These are phyloP conservation scores for Drosophila kanapiae DNA, from an alignment of 1,140 invertebrate species.

Conservation along the genomic window DNA sequence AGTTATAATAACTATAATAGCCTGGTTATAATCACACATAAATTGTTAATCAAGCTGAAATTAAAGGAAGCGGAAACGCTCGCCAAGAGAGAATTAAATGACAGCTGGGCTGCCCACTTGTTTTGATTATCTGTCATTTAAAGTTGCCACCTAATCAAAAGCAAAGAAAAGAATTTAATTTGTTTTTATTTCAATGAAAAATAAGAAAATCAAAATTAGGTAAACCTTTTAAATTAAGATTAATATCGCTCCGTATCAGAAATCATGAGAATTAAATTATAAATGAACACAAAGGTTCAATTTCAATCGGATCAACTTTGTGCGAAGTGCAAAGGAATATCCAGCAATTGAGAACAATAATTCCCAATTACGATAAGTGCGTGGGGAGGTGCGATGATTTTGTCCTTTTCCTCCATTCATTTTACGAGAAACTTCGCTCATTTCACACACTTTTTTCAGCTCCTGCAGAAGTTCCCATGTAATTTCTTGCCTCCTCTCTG, in stretches of 20 bases:
- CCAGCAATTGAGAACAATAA: slow-evolving; percentile 25
- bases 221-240: neutral
- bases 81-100: neutral
- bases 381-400: neutral
- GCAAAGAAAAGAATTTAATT: too few species aligned
- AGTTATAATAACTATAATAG: neutral
- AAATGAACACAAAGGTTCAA: slow-evolving; percentile 2
- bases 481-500: slow-evolving; percentile 19
- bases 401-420: neutral
- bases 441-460: slow-evolving; percentile 44
- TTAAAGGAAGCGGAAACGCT: neutral
- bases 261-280: slow-evolving; percentile 10
- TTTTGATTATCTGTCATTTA: too few species aligned
- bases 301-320: slow-evolving; percentile 5
- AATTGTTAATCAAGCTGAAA: neutral
- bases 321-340: slow-evolving; percentile 11
- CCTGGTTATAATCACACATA: neutral
- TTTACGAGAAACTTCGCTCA: slow-evolving; percentile 27
- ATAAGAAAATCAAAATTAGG: neutral
- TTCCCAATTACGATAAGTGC: slow-evolving; percentile 48
- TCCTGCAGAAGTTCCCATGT: slow-evolving; percentile 23
- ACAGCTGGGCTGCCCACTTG: neutral
- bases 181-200: neutral
- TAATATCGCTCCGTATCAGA: neutral
- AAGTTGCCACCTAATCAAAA: too few species aligned